Conservation (phyloP, 2,797 vertebrate species). For the Brachyrhaphis roseni region DNA sequence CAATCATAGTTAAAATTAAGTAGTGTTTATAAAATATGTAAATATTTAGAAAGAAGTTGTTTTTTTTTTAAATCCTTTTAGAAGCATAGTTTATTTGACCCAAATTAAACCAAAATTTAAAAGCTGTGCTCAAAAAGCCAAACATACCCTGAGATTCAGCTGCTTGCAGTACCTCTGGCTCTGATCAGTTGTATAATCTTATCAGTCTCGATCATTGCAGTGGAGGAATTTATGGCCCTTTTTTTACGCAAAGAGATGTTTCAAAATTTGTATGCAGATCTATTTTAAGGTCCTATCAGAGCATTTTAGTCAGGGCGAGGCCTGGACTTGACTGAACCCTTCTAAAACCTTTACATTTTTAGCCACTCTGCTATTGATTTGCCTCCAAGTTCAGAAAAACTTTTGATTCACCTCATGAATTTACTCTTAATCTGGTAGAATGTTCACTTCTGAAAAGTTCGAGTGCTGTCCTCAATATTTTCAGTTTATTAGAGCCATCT, state of each 20-base stretch:
- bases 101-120: background rate
- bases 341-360: background rate
- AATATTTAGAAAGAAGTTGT: background rate
- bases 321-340: background rate
- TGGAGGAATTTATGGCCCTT: background rate
- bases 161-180: background rate
- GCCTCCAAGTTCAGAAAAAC: no score
- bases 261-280: background rate
- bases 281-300: background rate
- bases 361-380: background rate
- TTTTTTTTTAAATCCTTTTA: background rate
- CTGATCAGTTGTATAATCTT: background rate
- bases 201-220: background rate
- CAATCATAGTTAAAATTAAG: background rate
- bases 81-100: background rate
- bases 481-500: background rate
- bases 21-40: background rate
- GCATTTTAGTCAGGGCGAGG: background rate
- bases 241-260: background rate
- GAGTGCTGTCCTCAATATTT: background rate
- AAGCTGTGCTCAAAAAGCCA: background rate
- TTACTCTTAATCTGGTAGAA: background rate
- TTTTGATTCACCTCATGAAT: background rate
- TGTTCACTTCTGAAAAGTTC: background rate
- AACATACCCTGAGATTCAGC: background rate